Conservation (phyloP, 2,797 vertebrate genomes). For the Octomys mimax region DNA sequence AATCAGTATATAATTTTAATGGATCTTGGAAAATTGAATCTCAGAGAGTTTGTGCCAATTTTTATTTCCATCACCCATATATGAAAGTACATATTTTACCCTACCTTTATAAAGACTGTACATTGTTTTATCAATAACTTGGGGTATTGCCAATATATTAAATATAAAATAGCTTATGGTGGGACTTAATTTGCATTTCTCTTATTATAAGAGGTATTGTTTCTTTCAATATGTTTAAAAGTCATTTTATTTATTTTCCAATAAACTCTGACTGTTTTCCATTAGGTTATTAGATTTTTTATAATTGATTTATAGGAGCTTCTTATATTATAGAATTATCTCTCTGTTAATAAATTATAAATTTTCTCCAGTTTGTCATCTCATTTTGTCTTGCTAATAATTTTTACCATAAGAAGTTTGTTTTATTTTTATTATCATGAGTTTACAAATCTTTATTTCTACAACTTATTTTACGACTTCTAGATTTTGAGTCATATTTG, state of each 20-base stretch:
- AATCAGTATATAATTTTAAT: conserved; percentile 57
- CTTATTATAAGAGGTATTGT: conserved; percentile 26
- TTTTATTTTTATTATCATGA: conserved; percentile 54
- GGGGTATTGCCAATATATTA: conserved; percentile 14
- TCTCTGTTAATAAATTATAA: conserved; percentile 51
- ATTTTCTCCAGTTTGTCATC: conserved; percentile 5
- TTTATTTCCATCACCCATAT: conserved; percentile 5
- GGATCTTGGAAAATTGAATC: conserved; percentile 13
- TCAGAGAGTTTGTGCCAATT: conserved; percentile 3
- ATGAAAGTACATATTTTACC: conserved; percentile 44
- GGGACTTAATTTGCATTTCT: conserved; percentile 39
- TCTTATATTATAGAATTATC: conserved; percentile 35
- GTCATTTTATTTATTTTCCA: conserved; percentile 57
- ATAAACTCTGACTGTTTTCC: conserved; percentile 31
- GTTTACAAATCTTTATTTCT: not conserved
- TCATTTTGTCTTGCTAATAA: conserved; percentile 52
- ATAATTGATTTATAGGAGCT: conserved; percentile 25
- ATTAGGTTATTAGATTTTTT: conserved; percentile 54
- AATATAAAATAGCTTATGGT: conserved; percentile 31
- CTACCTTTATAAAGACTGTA: not conserved
- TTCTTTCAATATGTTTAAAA: conserved; percentile 51
- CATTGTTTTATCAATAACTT: conserved; percentile 43
- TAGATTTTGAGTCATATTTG: not conserved
- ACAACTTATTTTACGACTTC: not conserved
- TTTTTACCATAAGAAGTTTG: conserved; percentile 44